These are phyloP conservation scores for Leptura quadrifasciata DNA, from an alignment of 2,888 invertebrate genomes.

Conservation along the genomic window DNA sequence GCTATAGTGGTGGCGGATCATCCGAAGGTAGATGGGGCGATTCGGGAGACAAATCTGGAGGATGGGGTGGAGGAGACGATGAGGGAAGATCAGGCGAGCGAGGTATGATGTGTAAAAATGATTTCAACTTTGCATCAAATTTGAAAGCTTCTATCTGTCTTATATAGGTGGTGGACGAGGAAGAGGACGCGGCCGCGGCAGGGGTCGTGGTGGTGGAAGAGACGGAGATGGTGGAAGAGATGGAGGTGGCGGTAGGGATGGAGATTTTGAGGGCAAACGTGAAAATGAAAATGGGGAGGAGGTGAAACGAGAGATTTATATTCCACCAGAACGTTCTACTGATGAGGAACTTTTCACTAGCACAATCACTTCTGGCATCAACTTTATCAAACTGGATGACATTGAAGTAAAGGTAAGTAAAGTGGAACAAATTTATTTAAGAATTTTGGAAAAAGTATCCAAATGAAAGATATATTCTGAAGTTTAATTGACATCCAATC, in stretches of 20 bases:
- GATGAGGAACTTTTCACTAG: conserved; percentile 82
- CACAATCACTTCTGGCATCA: conserved; percentile 75
- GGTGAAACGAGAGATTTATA: conserved; percentile 80
- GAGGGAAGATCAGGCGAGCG: conserved; percentile 49
- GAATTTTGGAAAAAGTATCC: no score
- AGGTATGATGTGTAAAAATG: conserved; percentile 33
- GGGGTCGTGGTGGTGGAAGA: conserved; percentile 40
- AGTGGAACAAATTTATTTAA: no score
- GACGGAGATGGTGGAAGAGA: conserved; percentile 37
- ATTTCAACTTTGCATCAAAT: conserved; percentile 45
- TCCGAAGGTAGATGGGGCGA: conserved; percentile 34
- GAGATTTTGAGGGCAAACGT: conserved; percentile 4
- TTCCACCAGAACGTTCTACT: conserved; percentile 85
- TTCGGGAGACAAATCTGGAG: conserved; percentile 35
- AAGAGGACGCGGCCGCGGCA: conserved; percentile 62
- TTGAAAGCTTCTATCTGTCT: neutral
- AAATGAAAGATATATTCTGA: no score
- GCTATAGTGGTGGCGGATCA: conserved; percentile 53
- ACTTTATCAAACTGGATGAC: conserved; percentile 92
- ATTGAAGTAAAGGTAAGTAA: conserved; percentile 83
- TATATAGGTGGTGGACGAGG: conserved; percentile 64
- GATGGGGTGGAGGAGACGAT: conserved; percentile 54
- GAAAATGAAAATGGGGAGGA: conserved; percentile 63
- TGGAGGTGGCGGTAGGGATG: conserved; percentile 60
- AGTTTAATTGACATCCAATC: no score